Conservation (phyloP, 2,888 invertebrate species). For the Aquatica leii region DNA sequence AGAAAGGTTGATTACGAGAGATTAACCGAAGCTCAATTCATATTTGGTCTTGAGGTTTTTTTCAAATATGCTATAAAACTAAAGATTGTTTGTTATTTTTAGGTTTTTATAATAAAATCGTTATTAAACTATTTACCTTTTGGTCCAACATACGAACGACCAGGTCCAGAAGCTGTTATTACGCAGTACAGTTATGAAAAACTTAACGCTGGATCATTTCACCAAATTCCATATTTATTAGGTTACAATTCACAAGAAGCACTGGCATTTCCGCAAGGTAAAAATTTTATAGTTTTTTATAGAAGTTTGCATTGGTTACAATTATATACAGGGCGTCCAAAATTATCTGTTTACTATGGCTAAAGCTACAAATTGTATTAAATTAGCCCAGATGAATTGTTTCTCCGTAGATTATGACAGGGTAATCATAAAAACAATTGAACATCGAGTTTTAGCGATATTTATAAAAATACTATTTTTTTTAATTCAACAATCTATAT, state of each 20-base stretch:
- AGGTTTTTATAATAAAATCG: slow-evolving; percentile 5
- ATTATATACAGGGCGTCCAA: too few relatives aligned
- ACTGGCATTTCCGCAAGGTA: neutral
- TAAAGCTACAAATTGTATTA: too few relatives aligned
- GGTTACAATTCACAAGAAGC: slow-evolving; percentile 40
- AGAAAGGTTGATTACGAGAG: slow-evolving; percentile 40
- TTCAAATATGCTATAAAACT: too few relatives aligned
- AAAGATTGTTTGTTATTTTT: too few relatives aligned
- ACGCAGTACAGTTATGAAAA: slow-evolving; percentile 43
- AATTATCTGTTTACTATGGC: too few relatives aligned
- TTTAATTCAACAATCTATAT: too few relatives aligned
- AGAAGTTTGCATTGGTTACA: too few relatives aligned
- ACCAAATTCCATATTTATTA: slow-evolving; percentile 41
- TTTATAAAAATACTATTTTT: too few relatives aligned
- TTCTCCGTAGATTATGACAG: too few relatives aligned
- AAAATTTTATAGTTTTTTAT: neutral
- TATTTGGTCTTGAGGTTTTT: neutral
- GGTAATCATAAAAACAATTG: too few relatives aligned
- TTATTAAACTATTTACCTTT: slow-evolving; percentile 47
- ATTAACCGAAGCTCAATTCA: slow-evolving; percentile 28
- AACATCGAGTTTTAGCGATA: too few relatives aligned
- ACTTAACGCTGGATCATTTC: slow-evolving; percentile 31
- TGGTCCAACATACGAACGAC: slow-evolving; percentile 49
- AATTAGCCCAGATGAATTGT: too few relatives aligned
- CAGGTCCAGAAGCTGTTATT: slow-evolving; percentile 50